Evolutionary conservation across 2,888 invertebrate species (phyloP), one percentile per base, ranked within the genome.

Genomic region (Junonia oenone): DNA sequence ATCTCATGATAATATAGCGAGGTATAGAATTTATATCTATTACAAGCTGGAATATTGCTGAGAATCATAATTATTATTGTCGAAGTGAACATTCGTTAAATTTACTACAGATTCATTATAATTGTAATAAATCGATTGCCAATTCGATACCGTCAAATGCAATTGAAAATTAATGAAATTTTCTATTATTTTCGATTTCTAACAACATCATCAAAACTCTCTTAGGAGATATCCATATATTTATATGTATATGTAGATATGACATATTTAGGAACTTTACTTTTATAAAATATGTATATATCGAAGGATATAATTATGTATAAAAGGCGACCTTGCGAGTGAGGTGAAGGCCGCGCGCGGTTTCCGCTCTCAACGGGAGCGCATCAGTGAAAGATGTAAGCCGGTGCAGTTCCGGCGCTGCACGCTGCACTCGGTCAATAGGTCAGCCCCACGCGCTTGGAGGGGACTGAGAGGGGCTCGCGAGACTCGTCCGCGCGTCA

Each of bases 401-500:
- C 67, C 68, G 71, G 81, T 86, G 89, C 87, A 87, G 85, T 84
- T 87, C 88, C 88, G 87, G 82, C 75, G 78, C 43, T 26, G 43
- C 67, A 62, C 68, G 69, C 66, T 76, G 83, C 83, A 85, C 75
- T 86, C 81, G 88, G 90, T 90, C 89, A 90, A 78, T 90, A 82
- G 90, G 90, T 89, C 90, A 81, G 57, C 58, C 53, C 60, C 73
- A 72, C 76, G 73, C 76, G 72, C 75, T 15, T 26, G 59, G 57
- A 63, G 58, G 52, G 55, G 57, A 46, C 56, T 52, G 55, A 61
- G 64, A 57, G 64, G 59, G 61, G 62, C 55, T 61, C 56, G 56
- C 58, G 40, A 15, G 15, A 15, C 27, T 31, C 63, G 64, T 50
- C 55, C 56, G 59, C 65, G 50, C 63, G 68, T 64, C 71, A 61